Conservation (phyloP, 2,113 vertebrate genomes). For the Phaethon lepturus region DNA sequence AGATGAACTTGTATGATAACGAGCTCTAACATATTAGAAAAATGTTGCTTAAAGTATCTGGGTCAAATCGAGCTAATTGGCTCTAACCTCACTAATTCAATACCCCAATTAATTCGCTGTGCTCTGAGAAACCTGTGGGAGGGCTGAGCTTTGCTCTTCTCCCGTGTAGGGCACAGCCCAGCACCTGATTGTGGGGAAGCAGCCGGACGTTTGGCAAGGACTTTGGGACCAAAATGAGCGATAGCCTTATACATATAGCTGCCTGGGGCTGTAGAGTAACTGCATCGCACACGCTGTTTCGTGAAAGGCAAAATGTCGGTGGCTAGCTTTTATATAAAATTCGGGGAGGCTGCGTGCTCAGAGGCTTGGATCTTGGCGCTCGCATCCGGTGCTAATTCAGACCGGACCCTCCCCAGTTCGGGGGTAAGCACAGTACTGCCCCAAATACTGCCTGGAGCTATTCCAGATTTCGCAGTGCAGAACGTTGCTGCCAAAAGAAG, state of each 20-base stretch:
- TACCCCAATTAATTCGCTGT: neutral
- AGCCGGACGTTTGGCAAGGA: neutral
- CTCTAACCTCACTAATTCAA: constrained; percentile 3
- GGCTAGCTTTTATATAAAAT: accelerated
- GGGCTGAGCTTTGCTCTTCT: neutral
- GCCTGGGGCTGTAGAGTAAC: neutral
- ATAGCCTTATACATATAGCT: neutral
- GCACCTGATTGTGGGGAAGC: neutral
- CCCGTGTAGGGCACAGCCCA: neutral
- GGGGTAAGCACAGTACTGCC: neutral
- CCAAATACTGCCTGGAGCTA: neutral
- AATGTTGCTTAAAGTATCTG: neutral
- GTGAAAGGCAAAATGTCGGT: no score
- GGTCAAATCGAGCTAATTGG: constrained; percentile 6
- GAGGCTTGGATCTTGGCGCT: neutral
- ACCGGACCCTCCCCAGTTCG: neutral
- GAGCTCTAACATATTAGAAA: neutral
- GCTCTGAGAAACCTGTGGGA: neutral
- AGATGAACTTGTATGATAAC: neutral
- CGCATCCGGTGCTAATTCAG: neutral
- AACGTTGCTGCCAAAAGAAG: neutral
- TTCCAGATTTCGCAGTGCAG: neutral
- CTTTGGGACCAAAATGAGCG: neutral
- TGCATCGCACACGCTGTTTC: neutral
- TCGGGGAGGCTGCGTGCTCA: neutral